phyloP scores from a whole-genome alignment of 1,140 invertebrate genomes.

The Bursaphelenchus mucronatus region DNA sequence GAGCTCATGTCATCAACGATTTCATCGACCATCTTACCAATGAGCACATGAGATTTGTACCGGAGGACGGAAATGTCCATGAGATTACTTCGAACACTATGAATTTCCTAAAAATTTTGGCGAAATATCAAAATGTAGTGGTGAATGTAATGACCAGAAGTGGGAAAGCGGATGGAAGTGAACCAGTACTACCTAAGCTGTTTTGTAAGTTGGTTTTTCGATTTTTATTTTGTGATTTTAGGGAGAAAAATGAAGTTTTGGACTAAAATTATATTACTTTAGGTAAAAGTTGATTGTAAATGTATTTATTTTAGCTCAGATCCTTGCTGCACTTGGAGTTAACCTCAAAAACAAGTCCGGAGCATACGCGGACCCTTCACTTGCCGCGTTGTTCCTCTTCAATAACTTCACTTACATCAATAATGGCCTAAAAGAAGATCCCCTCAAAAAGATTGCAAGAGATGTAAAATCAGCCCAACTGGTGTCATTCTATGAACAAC shows the following conservation, averaged over 20 bases:
- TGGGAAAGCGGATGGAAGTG: conserved; percentile 12
- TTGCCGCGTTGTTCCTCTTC: conserved; percentile 44
- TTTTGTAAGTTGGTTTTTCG: conserved; percentile 28
- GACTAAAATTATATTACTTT: too few relatives aligned
- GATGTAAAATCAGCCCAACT: conserved; percentile 26
- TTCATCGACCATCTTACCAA: conserved; percentile 39
- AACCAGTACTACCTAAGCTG: conserved; percentile 23
- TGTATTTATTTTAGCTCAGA: conserved; percentile 41
- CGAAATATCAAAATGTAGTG: conserved; percentile 30
- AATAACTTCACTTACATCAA: conserved; percentile 43
- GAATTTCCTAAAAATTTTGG: conserved; percentile 45
- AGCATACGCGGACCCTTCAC: conserved; percentile 32
- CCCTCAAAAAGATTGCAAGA: conserved; percentile 4
- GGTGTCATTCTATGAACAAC: conserved; percentile 31
- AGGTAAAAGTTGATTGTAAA: too few relatives aligned
- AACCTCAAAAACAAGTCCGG: conserved; percentile 40
- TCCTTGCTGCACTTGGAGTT: conserved; percentile 39
- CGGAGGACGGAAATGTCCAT: conserved; percentile 41
- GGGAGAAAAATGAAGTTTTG: too few relatives aligned
- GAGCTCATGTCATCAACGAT: conserved; percentile 35
- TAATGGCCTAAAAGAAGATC: conserved; percentile 34
- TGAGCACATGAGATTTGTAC: conserved; percentile 43
- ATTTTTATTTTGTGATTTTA: background rate
- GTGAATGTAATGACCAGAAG: conserved; percentile 25
- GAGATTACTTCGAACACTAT: conserved; percentile 30